These are phyloP conservation scores for Apteryx mantelli DNA, from an alignment of 2,113 vertebrate genomes.

Conservation along the genomic window DNA sequence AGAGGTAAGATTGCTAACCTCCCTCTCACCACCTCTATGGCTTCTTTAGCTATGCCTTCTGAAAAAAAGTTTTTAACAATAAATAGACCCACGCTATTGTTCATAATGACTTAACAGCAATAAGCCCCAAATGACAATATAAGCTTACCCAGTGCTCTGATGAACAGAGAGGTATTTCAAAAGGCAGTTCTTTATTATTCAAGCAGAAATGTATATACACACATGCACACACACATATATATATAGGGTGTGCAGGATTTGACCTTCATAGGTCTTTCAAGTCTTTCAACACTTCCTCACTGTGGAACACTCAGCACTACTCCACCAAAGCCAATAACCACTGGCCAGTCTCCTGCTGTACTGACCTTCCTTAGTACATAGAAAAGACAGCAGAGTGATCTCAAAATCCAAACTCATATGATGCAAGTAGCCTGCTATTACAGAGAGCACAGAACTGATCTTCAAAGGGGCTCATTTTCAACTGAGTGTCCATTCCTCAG, in stretches of 20 bases:
- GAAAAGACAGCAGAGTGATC: neutral
- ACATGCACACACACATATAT: no score
- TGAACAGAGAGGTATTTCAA: neutral
- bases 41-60: neutral
- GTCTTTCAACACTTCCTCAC: neutral
- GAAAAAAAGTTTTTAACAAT: neutral
- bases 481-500: neutral
- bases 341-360: neutral
- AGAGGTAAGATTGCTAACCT: neutral
- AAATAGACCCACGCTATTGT: neutral
- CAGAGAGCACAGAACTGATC: neutral
- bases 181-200: neutral
- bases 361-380: slow-evolving; percentile 34
- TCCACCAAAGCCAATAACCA: neutral
- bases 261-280: neutral
- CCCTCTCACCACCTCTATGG: neutral
- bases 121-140: neutral
- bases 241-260: neutral
- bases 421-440: neutral
- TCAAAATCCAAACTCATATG: neutral
- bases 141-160: neutral
- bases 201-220: no score
- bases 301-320: neutral
- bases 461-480: neutral
- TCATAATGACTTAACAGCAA: neutral